Conservation (phyloP, 2,113 vertebrate genomes). For the Emydura subglobosa region DNA sequence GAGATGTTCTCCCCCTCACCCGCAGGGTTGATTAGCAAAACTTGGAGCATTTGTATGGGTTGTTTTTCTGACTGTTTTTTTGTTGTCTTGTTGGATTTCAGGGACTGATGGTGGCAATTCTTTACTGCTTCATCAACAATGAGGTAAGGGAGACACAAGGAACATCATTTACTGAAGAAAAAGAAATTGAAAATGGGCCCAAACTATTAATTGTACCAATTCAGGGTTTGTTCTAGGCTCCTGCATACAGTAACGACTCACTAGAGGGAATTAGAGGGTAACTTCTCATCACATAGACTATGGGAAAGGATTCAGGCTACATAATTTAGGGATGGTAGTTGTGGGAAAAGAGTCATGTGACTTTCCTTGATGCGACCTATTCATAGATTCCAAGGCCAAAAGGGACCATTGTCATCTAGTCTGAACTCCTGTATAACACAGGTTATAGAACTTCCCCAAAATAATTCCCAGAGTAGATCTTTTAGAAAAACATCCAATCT, state of each 20-base stretch:
- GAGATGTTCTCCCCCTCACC: neutral
- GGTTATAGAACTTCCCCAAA: neutral
- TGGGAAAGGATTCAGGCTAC: slow-evolving; percentile 43
- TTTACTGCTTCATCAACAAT: slow-evolving; percentile 92
- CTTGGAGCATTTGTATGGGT: neutral
- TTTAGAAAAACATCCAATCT: neutral
- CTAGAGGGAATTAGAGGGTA: neutral
- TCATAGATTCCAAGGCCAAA: neutral
- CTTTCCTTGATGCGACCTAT: neutral
- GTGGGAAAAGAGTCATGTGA: neutral
- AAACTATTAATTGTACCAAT: neutral
- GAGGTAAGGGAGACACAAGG: slow-evolving; percentile 81
- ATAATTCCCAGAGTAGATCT: neutral
- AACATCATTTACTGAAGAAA: slow-evolving; percentile 1
- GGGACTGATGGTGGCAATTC: slow-evolving; percentile 89
- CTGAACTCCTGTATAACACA: neutral
- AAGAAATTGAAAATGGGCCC: slow-evolving; percentile 41
- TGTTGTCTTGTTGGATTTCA: slow-evolving; percentile 58
- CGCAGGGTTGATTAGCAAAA: neutral
- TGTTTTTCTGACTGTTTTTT: slow-evolving; percentile 24
- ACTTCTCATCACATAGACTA: slow-evolving; percentile 3
- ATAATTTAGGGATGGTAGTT: neutral
- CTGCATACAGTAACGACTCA: neutral
- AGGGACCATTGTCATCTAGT: neutral
- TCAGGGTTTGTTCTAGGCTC: neutral